Evolutionary conservation across 2,113 vertebrate species (phyloP).

Genomic region (Actenoides lindsayi): DNA sequence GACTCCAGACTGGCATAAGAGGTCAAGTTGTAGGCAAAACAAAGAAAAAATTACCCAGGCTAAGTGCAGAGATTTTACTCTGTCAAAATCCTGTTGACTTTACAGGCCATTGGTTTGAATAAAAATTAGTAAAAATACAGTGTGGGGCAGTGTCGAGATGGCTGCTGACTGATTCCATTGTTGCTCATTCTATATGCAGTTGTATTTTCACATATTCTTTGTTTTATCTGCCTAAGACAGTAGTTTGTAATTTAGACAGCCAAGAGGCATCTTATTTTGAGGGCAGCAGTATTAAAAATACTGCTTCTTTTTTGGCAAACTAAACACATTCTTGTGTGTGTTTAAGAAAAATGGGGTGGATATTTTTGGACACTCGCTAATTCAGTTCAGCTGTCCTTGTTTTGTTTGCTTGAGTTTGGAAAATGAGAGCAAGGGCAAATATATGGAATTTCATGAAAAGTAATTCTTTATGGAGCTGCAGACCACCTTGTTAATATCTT

Average conservation of each 20-base stretch:
- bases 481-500: neutral
- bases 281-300: conserved; percentile 42
- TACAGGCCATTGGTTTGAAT: neutral
- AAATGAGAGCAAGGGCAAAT: neutral
- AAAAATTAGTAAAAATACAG: neutral
- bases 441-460: conserved; percentile 1
- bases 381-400: conserved; percentile 53
- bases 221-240: conserved; percentile 8
- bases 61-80: neutral
- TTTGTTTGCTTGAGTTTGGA: conserved; percentile 22
- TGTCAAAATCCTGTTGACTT: neutral
- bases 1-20: neutral
- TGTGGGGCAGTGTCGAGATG: neutral
- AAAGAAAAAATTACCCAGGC: neutral
- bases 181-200: rapidly evolving
- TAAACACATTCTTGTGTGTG: conserved; percentile 20
- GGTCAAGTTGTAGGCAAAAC: neutral
- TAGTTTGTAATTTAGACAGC: conserved; percentile 46
- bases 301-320: conserved; percentile 41
- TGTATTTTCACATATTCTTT: conserved; percentile 9
- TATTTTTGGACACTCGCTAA: conserved; percentile 56
- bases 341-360: conserved; percentile 37
- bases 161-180: neutral
- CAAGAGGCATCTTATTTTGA: conserved; percentile 33
- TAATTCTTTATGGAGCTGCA: neutral